Conservation (phyloP, 1,140 invertebrate species). For the Tetragonula clypearis region DNA sequence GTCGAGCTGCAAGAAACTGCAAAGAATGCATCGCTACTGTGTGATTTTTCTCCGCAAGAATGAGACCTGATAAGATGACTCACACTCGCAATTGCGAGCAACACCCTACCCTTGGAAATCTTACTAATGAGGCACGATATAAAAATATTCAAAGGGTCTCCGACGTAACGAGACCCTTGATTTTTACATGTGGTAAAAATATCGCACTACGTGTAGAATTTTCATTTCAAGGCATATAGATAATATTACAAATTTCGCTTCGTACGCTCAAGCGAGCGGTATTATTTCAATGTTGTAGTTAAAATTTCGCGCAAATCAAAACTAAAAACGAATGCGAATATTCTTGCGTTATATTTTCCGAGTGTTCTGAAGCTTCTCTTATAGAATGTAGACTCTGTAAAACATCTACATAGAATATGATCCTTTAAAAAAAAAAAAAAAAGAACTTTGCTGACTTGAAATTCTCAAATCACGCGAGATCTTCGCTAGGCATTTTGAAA, state of each 20-base stretch:
- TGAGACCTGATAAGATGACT: neutral
- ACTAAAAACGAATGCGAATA: neutral
- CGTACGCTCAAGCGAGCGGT: no score
- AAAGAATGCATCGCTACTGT: neutral
- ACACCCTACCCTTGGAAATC: conserved; percentile 26
- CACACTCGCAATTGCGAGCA: neutral
- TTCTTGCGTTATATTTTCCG: neutral
- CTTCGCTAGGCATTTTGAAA: neutral
- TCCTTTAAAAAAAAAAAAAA: neutral
- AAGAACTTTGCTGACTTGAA: neutral
- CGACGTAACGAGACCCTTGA: conserved; percentile 3
- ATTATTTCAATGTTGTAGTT: neutral
- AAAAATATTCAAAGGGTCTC: conserved; percentile 4
- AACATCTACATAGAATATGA: neutral
- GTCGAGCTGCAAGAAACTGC: neutral
- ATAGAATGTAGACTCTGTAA: neutral
- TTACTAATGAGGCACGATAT: conserved; percentile 31
- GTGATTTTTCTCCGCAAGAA: neutral
- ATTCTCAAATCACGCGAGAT: neutral
- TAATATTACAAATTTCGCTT: no score
- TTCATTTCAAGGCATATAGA: no score
- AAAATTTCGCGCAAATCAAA: no score
- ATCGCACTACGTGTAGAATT: no score
- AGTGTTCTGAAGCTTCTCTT: neutral
- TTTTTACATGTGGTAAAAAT: neutral